phyloP scores from a whole-genome alignment of 2,888 invertebrate species.

The Acronicta aceris region DNA sequence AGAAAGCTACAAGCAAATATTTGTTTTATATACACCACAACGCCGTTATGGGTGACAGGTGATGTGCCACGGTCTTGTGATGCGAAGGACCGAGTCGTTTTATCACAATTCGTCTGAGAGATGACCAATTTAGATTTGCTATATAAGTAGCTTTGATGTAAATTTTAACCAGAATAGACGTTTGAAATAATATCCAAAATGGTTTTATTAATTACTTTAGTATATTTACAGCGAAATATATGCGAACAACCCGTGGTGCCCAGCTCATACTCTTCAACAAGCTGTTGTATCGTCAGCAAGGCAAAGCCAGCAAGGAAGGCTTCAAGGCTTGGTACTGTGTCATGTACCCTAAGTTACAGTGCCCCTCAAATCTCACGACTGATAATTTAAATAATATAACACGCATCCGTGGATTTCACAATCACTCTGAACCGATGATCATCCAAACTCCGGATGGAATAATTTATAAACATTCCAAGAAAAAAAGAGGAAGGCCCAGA shows the following conservation, averaged over 20 bases:
- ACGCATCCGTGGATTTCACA: slow-evolving; percentile 64
- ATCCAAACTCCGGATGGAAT: slow-evolving; percentile 60
- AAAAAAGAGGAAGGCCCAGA: slow-evolving; percentile 14
- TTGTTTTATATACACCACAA: no score
- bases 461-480: slow-evolving; percentile 49
- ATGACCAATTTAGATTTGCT: neutral
- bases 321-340: slow-evolving; percentile 68
- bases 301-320: slow-evolving; percentile 64
- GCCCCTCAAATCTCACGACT: slow-evolving; percentile 62
- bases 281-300: slow-evolving; percentile 63
- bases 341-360: slow-evolving; percentile 64
- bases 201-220: slow-evolving; percentile 23
- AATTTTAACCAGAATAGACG: no score
- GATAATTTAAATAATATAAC: slow-evolving; percentile 64
- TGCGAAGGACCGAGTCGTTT: neutral
- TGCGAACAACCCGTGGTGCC: slow-evolving; percentile 64
- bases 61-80: no score
- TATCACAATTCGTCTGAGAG: neutral
- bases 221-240: slow-evolving; percentile 64
- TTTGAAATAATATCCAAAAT: neutral
- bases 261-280: slow-evolving; percentile 61
- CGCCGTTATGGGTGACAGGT: no score
- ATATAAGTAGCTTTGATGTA: neutral
- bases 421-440: slow-evolving; percentile 63
- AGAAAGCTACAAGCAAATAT: no score